Percentiles rank a stretch among this genome's conserved stretches.
Conservation (phyloP, 2,113 vertebrate species). For the Lophius piscatorius region DNA sequence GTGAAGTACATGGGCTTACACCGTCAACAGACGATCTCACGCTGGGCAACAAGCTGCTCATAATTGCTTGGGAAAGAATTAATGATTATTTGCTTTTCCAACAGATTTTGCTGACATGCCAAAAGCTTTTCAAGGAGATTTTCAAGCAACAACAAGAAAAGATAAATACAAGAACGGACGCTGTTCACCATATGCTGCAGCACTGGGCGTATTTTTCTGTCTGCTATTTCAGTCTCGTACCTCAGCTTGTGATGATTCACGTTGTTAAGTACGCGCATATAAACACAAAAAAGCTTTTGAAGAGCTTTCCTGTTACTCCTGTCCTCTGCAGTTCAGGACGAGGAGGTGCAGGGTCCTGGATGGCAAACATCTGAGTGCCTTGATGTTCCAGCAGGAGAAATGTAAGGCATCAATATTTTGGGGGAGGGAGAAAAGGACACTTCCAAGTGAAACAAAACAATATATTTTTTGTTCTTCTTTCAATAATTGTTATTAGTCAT, state of each 20-base stretch:
- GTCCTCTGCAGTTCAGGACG: slow-evolving; percentile 6
- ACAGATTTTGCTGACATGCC: slow-evolving; percentile 67
- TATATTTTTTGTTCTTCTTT: too few relatives aligned
- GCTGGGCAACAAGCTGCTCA: slow-evolving; percentile 68
- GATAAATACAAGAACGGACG: slow-evolving; percentile 23
- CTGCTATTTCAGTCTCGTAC: slow-evolving; percentile 19
- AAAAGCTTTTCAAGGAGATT: slow-evolving; percentile 50
- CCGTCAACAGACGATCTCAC: slow-evolving; percentile 56
- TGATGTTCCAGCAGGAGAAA: slow-evolving; percentile 52
- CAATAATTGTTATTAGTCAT: too few relatives aligned
- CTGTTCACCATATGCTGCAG: slow-evolving; percentile 23
- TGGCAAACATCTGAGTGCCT: slow-evolving; percentile 35
- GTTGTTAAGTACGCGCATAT: slow-evolving; percentile 6
- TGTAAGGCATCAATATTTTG: slow-evolving; percentile 57
- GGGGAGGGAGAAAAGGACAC: too few relatives aligned
- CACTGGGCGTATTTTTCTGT: not conserved
- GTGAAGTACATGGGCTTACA: slow-evolving; percentile 50
- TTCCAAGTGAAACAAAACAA: too few relatives aligned
- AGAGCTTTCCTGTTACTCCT: slow-evolving; percentile 33
- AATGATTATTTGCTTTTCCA: slow-evolving; percentile 67
- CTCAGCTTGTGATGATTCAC: slow-evolving; percentile 28
- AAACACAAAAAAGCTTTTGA: slow-evolving; percentile 22
- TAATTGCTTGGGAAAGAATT: slow-evolving; percentile 53
- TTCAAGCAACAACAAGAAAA: slow-evolving; percentile 34
- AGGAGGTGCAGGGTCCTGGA: slow-evolving; percentile 6